Conservation (phyloP, 2,113 vertebrate genomes). For the Leptosomus discolor region DNA sequence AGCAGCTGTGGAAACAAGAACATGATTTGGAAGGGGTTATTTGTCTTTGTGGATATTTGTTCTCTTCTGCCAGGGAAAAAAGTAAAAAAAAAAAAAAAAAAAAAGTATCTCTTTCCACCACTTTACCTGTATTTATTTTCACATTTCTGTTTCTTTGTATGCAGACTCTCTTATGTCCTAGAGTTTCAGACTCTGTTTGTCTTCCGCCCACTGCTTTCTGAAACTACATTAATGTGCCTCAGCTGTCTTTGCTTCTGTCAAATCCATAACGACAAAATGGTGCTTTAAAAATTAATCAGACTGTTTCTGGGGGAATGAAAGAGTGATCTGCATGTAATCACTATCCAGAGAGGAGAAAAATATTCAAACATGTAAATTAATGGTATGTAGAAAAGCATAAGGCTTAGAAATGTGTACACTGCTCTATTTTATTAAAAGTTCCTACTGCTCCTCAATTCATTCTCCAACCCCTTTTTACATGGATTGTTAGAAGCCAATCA, state of each 20-base stretch:
- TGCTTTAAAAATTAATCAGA: conserved; percentile 45
- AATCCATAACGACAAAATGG: neutral
- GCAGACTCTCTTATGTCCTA: neutral
- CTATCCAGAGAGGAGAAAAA: neutral
- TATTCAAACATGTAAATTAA: neutral
- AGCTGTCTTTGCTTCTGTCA: conserved; percentile 25
- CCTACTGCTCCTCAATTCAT: neutral
- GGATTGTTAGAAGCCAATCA: neutral
- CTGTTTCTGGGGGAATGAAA: neutral
- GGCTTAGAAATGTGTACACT: neutral
- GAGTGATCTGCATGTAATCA: neutral
- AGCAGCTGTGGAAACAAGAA: neutral
- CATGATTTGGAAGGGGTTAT: neutral
- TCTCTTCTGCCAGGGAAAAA: neutral
- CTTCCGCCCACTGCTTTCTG: conserved; percentile 1
- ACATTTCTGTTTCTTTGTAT: neutral
- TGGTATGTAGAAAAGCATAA: neutral
- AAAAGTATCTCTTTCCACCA: neutral
- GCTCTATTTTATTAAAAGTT: neutral
- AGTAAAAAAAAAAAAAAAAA: neutral
- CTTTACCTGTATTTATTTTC: conserved; percentile 22
- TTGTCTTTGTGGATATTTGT: neutral
- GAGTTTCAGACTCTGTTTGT: conserved; percentile 6
- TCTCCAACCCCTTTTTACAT: neutral
- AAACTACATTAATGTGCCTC: neutral